Evolutionary conservation across 2,888 invertebrate genomes (phyloP), one percentile per base, ranked within the genome.

Genomic region (Opisthograptis luteolata): DNA sequence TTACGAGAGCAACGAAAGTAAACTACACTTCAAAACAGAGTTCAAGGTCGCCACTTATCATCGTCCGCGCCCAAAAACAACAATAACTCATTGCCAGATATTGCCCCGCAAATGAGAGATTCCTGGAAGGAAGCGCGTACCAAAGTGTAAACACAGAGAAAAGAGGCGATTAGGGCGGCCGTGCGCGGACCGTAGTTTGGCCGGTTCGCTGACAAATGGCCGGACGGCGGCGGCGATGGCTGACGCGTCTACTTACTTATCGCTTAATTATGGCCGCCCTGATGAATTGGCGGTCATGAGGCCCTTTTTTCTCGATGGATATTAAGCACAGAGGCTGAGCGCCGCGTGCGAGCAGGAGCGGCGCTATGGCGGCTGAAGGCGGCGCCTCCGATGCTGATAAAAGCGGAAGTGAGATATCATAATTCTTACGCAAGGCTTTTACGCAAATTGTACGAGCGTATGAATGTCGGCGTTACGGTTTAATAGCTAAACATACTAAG

Each of bases 211-310:
- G 56, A 48, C 45, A 40, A 42, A 45, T 50, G 37, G 55, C 52
- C 50, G 56, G 56, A 50, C 47, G 46, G 46, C 41, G 46, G 46
- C 41, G 51, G 47, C 30, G 36, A 39, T 32, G 42, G 43, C 46
- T 49, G 53, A 53, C 61, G 45, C 43, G 34, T 52, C 54, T 61
- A 52, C 32, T 61, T 50, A 57, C 57, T 62, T 55, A 62, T 59
- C 57, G 53, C 58, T 57, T 57, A 50, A 61, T 57, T 59, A 61
- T 42, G 45, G 40, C 50, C 22, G 15, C 30, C 37, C 28, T 55
- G 48, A 59, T 57, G 56, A 51, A 55, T 61, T 46, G 56, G 36
- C 45, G 51, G 39, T 46, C 50, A 20, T 47, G 39, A 42, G 37
- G 36, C 40, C 50, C 15, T 46, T 54, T 57, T 34, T 48, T 47